These are phyloP conservation scores for Omphaloscelis lunosa DNA, from an alignment of 2,888 invertebrate species.

Conservation along the genomic window DNA sequence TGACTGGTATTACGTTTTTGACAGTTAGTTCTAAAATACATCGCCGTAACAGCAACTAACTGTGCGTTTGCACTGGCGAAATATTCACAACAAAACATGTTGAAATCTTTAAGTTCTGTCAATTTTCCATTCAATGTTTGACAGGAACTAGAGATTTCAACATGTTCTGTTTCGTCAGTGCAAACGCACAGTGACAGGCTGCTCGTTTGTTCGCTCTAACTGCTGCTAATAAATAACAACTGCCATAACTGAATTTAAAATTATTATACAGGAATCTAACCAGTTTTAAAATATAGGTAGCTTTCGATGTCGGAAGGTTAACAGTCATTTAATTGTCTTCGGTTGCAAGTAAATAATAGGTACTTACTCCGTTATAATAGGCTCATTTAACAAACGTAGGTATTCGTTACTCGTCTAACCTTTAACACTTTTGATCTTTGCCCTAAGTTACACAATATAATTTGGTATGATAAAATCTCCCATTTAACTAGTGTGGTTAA, in stretches of 20 bases:
- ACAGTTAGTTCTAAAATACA: background rate
- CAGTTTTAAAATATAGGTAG: background rate
- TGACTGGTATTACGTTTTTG: background rate
- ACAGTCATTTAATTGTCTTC: slow-evolving; percentile 26
- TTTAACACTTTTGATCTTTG: slow-evolving; percentile 53
- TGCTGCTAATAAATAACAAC: background rate
- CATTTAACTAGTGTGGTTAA: slow-evolving; percentile 10
- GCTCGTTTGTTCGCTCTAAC: background rate
- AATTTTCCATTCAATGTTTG: no score
- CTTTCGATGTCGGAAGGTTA: slow-evolving; percentile 23
- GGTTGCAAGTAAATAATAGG: slow-evolving; percentile 31
- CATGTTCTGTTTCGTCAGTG: no score
- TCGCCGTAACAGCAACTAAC: background rate
- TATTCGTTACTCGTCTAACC: slow-evolving; percentile 46
- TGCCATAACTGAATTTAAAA: background rate
- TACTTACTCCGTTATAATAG: slow-evolving; percentile 24
- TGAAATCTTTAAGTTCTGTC: no score
- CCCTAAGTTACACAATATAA: slow-evolving; percentile 32
- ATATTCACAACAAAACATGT: no score
- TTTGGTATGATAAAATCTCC: slow-evolving; percentile 36
- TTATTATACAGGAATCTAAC: background rate
- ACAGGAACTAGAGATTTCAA: no score
- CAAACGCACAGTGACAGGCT: no score
- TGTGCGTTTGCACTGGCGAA: no score
- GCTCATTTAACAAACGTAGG: slow-evolving; percentile 44